Conservation (phyloP, 92 coral and sea anemone genomes). For the Hydrozoanthus gracilis region DNA sequence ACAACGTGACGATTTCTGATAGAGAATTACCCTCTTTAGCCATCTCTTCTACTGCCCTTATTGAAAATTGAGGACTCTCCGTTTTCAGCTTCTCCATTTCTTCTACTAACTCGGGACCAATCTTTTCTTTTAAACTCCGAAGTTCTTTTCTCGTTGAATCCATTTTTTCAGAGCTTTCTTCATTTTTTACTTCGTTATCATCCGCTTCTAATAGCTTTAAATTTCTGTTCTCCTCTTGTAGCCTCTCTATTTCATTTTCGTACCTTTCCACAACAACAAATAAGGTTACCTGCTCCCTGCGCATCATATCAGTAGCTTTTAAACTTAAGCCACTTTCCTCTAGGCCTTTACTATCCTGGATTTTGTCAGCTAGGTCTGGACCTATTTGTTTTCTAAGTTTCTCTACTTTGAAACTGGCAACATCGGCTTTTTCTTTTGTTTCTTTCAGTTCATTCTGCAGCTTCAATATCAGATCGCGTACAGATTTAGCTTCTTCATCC, state of each 20-base stretch:
- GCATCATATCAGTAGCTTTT: slow-evolving; percentile 1
- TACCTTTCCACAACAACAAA: background rate
- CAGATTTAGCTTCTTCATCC: slow-evolving; percentile 37
- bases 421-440: slow-evolving; percentile 49
- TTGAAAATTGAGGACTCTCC: background rate
- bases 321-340: background rate
- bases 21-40: slow-evolving; percentile 27
- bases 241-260: background rate
- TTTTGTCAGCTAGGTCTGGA: slow-evolving; percentile 49
- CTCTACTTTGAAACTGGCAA: slow-evolving; percentile 39
- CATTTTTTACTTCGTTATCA: background rate
- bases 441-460: slow-evolving; percentile 60
- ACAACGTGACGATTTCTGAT: slow-evolving; percentile 4
- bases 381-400: slow-evolving; percentile 55
- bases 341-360: slow-evolving; percentile 31
- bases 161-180: background rate
- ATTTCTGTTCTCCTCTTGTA: background rate
- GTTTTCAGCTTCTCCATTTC: slow-evolving; percentile 50
- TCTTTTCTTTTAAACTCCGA: background rate
- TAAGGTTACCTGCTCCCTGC: background rate
- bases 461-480: slow-evolving; percentile 32
- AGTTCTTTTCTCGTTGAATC: background rate
- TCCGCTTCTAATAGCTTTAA: background rate
- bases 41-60: slow-evolving; percentile 9
- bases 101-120: slow-evolving; percentile 51